phyloP scores from a whole-genome alignment of 2,888 invertebrate genomes.

The Stegana nigrithorax region DNA sequence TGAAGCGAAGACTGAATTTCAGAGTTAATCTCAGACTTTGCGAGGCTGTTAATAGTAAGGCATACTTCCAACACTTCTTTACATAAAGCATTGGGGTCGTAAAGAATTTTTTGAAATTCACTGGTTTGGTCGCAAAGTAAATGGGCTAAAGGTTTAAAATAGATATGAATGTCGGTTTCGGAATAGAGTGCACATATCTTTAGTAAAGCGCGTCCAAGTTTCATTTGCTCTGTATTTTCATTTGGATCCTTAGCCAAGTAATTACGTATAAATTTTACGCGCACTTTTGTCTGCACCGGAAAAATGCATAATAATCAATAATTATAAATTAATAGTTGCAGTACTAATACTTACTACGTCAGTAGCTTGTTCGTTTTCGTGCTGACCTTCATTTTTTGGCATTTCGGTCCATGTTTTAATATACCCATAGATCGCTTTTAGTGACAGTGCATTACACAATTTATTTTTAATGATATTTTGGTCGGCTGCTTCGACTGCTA shows the following conservation, averaged over 20 bases:
- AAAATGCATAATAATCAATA: too few species aligned
- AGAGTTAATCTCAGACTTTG: too few species aligned
- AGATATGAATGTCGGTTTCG: too few species aligned
- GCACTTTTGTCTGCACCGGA: slow-evolving; percentile 78
- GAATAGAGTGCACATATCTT: too few species aligned
- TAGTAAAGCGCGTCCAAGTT: slow-evolving; percentile 34
- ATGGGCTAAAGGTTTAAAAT: slow-evolving; percentile 76
- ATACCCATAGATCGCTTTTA: slow-evolving; percentile 82
- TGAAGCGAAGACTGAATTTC: too few species aligned
- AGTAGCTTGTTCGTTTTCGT: slow-evolving; percentile 55
- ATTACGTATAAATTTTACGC: slow-evolving; percentile 84
- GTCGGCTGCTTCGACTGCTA: slow-evolving; percentile 85
- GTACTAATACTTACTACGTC: too few species aligned
- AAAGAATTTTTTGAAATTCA: slow-evolving; percentile 37
- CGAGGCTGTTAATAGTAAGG: too few species aligned
- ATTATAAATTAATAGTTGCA: slow-evolving; percentile 13
- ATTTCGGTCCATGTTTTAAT: slow-evolving; percentile 68
- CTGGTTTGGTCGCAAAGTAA: slow-evolving; percentile 77
- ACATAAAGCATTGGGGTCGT: slow-evolving; percentile 11
- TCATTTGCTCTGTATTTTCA: slow-evolving; percentile 70
- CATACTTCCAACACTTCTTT: slow-evolving; percentile 29
- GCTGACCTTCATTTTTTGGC: slow-evolving; percentile 56
- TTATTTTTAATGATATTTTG: slow-evolving; percentile 87
- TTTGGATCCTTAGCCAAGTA: slow-evolving; percentile 93
- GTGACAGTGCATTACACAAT: slow-evolving; percentile 75